These are phyloP conservation scores for Neoitamus cyanurus DNA, from an alignment of 2,888 invertebrate genomes.

Conservation along the genomic window DNA sequence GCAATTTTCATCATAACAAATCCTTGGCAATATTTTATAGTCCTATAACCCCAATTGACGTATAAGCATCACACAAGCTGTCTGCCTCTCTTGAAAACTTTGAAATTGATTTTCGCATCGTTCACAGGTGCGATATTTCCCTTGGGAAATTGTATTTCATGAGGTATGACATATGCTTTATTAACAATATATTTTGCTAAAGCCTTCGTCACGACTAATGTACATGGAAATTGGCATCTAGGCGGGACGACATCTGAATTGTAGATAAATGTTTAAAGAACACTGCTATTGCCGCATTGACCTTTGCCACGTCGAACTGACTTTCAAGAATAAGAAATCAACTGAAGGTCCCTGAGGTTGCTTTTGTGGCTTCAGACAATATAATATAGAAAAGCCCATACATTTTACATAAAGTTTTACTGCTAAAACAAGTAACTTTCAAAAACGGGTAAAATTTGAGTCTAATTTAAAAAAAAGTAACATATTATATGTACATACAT, in stretches of 20 bases:
- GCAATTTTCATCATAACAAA: neutral
- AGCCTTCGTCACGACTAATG: conserved; percentile 28
- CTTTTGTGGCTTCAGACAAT: too few species aligned
- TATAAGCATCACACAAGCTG: conserved; percentile 19
- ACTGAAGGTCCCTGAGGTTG: neutral
- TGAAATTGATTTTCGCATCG: conserved; percentile 30
- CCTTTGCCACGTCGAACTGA: neutral
- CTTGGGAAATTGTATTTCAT: conserved; percentile 37
- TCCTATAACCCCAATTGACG: neutral
- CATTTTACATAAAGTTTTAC: too few species aligned
- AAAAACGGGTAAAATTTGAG: too few species aligned
- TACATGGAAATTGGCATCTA: conserved; percentile 19
- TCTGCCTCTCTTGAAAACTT: conserved; percentile 23
- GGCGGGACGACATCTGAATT: neutral
- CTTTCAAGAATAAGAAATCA: neutral
- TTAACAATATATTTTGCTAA: conserved; percentile 23
- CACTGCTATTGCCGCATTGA: neutral
- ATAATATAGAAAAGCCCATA: too few species aligned
- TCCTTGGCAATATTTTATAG: conserved; percentile 2
- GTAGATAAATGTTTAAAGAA: neutral
- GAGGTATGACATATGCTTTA: conserved; percentile 11
- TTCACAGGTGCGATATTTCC: conserved; percentile 38
- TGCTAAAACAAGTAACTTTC: too few species aligned
- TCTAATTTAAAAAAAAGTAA: too few species aligned
- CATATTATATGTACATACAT: too few species aligned